phyloP scores from a whole-genome alignment of 1,140 invertebrate genomes.

The Bombus vancouverensis region DNA sequence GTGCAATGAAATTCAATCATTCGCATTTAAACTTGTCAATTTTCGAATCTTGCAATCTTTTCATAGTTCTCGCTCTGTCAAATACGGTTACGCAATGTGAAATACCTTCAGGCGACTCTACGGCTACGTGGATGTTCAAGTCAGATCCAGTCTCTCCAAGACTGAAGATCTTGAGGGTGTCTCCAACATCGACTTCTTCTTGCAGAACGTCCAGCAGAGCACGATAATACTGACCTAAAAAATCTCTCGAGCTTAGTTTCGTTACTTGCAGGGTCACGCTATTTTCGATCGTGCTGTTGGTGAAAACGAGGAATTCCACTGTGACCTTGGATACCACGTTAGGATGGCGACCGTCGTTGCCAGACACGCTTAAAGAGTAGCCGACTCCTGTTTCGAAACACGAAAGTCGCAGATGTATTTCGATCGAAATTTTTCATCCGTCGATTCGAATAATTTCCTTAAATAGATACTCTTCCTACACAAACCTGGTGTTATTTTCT shows the following conservation, averaged over 20 bases:
- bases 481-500: constrained; percentile 85
- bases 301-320: constrained; percentile 91
- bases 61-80: too few relatives aligned
- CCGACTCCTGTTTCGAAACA: constrained; percentile 80
- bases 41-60: not conserved
- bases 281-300: constrained; percentile 91
- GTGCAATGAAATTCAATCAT: constrained; percentile 45
- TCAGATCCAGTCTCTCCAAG: constrained; percentile 86
- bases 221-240: constrained; percentile 89
- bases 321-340: constrained; percentile 93
- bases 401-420: not conserved
- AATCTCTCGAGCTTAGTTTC: constrained; percentile 88
- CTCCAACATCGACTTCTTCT: constrained; percentile 85
- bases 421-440: not conserved
- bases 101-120: constrained; percentile 82
- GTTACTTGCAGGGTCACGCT: constrained; percentile 89
- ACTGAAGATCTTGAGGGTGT: constrained; percentile 88
- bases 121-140: constrained; percentile 86
- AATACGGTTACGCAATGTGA: not conserved
- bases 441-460: not conserved
- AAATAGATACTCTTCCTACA: not conserved
- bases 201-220: constrained; percentile 88
- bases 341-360: constrained; percentile 93
- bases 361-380: constrained; percentile 90
- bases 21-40: not conserved